Evolutionary conservation across 2,113 vertebrate species (phyloP).

Genomic region (Plectropomus leopardus): DNA sequence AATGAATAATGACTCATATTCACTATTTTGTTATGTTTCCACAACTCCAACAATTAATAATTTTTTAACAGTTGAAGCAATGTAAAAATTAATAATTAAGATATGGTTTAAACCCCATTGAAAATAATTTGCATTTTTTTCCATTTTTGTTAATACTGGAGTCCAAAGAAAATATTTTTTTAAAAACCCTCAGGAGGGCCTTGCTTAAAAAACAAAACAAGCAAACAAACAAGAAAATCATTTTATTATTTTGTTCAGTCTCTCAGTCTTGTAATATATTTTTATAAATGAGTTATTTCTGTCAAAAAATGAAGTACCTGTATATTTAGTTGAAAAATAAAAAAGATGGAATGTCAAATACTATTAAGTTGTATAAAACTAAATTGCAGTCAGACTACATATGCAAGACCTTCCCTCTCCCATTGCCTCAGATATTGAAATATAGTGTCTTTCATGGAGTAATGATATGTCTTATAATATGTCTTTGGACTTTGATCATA

Average conservation of each 20-base stretch:
- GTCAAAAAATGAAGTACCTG: background rate
- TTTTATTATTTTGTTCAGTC: too few relatives aligned
- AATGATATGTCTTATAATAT: background rate
- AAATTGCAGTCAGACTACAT: background rate
- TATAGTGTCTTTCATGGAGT: background rate
- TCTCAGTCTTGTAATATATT: background rate
- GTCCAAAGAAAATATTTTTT: background rate
- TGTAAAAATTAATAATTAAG: background rate
- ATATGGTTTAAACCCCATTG: background rate
- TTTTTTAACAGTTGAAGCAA: background rate
- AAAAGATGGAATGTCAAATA: background rate
- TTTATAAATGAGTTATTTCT: background rate
- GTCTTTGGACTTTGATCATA: constrained; percentile 39
- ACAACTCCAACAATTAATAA: background rate
- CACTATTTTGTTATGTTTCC: background rate
- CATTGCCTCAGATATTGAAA: background rate
- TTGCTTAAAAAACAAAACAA: background rate
- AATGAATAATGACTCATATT: background rate
- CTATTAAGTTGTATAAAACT: background rate
- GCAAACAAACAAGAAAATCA: background rate
- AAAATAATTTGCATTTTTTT: background rate
- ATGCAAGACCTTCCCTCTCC: too few relatives aligned
- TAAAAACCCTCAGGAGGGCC: too few relatives aligned
- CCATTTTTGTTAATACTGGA: background rate
- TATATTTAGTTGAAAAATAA: background rate